Percentiles rank a stretch among this genome's conserved stretches.
Conservation (phyloP, 2,888 invertebrate genomes). For the Syritta pipiens region DNA sequence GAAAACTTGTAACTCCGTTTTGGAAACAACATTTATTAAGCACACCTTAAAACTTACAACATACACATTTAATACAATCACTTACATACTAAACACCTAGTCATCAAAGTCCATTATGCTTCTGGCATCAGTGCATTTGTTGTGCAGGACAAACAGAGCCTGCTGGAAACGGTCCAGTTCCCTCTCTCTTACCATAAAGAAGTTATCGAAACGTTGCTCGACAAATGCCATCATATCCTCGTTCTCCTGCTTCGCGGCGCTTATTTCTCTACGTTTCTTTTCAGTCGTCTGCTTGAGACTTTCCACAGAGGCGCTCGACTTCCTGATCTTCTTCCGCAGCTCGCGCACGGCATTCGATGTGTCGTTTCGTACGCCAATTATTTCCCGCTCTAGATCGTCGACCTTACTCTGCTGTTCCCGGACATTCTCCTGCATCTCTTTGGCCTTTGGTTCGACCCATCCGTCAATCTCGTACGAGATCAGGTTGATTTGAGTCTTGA, state of each 20-base stretch:
- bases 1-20: too few species aligned
- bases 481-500: slow-evolving; percentile 34
- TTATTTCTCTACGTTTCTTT: not conserved
- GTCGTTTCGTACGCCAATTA: slow-evolving; percentile 23
- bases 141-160: slow-evolving; percentile 3
- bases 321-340: not conserved
- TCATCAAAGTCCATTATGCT: too few species aligned
- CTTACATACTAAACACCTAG: too few species aligned
- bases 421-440: slow-evolving; percentile 8
- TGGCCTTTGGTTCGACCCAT: slow-evolving; percentile 45
- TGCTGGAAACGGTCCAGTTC: slow-evolving; percentile 34
- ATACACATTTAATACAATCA: too few species aligned
- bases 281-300: slow-evolving; percentile 3
- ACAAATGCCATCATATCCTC: slow-evolving; percentile 33
- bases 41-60: too few species aligned
- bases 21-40: too few species aligned
- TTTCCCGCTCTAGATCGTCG: slow-evolving; percentile 35
- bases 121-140: slow-evolving; percentile 22
- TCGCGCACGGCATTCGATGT: slow-evolving; percentile 20
- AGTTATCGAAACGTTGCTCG: slow-evolving; percentile 32
- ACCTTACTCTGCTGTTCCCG: slow-evolving; percentile 20
- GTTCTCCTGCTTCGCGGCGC: slow-evolving; percentile 15
- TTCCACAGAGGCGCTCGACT: not conserved
- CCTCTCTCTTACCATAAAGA: slow-evolving; percentile 2
- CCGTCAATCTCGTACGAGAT: slow-evolving; percentile 39